phyloP scores from a whole-genome alignment of 37 sponge, comb jelly and placozoan genomes.

The Corticium candelabrum region DNA sequence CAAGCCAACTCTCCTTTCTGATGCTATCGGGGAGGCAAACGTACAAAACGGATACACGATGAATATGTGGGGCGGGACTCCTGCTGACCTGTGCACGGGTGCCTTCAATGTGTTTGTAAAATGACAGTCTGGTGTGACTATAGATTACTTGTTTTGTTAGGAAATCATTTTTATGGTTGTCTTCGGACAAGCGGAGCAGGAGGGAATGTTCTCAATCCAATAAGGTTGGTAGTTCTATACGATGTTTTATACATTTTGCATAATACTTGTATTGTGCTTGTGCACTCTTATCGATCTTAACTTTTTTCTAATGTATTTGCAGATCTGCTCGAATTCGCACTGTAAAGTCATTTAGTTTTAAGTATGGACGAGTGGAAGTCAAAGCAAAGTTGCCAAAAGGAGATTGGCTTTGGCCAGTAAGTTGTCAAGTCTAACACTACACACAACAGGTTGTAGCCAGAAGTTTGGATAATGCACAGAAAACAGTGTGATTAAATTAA shows the following conservation, averaged over 20 bases:
- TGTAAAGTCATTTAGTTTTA: constrained; percentile 47
- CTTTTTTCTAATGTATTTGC: too few species aligned
- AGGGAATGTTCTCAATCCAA: constrained; percentile 64
- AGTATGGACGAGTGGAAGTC: constrained; percentile 53
- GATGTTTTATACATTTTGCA: too few species aligned
- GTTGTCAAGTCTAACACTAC: too few species aligned
- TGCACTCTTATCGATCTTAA: too few species aligned
- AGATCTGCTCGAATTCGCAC: constrained; percentile 19
- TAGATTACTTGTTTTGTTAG: too few species aligned
- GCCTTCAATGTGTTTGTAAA: too few species aligned
- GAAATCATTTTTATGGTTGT: constrained; percentile 47
- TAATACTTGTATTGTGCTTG: too few species aligned
- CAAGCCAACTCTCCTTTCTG: constrained; percentile 43
- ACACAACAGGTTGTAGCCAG: too few species aligned
- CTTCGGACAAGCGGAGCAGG: constrained; percentile 36
- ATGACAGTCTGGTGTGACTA: too few species aligned
- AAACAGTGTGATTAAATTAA: too few species aligned
- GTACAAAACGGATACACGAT: constrained; percentile 29
- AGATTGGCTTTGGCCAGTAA: constrained; percentile 68
- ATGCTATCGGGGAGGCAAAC: constrained; percentile 50
- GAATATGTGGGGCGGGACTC: constrained; percentile 63
- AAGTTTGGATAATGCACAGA: too few species aligned
- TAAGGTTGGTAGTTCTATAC: too few species aligned
- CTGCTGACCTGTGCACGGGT: constrained; percentile 53
- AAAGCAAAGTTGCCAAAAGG: constrained; percentile 54